Conservation (phyloP, 2,113 vertebrate species). For the Bombycilla garrulus region DNA sequence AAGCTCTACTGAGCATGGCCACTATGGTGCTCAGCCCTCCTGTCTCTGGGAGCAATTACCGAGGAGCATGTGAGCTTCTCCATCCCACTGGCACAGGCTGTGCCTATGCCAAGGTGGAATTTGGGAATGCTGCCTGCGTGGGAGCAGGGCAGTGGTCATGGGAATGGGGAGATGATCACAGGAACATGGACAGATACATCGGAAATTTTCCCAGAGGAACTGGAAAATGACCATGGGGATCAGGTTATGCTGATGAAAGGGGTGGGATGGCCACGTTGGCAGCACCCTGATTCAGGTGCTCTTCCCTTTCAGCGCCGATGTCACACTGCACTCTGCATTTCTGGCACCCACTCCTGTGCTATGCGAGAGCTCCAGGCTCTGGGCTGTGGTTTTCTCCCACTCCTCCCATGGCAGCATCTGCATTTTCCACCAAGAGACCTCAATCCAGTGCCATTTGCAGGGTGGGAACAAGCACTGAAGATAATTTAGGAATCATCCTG, state of each 20-base stretch:
- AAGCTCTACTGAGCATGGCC: neutral
- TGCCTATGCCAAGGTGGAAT: neutral
- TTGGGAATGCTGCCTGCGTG: rapidly evolving
- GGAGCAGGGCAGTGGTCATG: neutral
- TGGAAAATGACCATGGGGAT: neutral
- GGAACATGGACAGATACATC: neutral
- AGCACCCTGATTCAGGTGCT: neutral
- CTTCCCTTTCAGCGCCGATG: neutral
- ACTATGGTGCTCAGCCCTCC: rapidly evolving
- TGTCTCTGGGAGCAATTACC: neutral
- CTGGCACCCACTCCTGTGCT: neutral
- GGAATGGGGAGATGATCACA: neutral
- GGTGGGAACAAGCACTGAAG: neutral
- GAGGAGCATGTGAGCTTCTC: neutral
- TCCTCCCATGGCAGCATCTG: neutral
- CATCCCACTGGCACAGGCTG: neutral
- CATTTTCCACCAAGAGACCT: neutral
- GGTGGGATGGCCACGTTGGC: neutral
- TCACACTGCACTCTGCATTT: neutral
- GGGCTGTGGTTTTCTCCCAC: neutral
- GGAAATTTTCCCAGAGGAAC: neutral
- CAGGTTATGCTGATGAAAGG: neutral
- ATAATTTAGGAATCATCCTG: neutral
- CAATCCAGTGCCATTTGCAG: rapidly evolving
- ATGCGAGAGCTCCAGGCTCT: neutral